Percentiles rank a stretch among this genome's conserved stretches.
These are phyloP conservation scores for Oenanthe oenanthe DNA, from an alignment of 2,113 vertebrate genomes.

Conservation along the genomic window DNA sequence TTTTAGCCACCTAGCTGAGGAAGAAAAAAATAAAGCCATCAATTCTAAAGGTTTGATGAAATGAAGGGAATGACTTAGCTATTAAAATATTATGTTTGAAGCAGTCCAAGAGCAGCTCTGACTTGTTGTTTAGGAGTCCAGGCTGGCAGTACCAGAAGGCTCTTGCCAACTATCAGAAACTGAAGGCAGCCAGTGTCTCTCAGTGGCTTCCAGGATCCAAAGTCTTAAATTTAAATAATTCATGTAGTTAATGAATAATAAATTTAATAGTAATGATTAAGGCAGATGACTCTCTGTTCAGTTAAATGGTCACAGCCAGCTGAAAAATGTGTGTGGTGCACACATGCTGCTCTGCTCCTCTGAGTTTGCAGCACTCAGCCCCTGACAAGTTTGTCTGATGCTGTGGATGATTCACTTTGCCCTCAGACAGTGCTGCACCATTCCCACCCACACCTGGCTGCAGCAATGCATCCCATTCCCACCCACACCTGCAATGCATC, in stretches of 20 bases:
- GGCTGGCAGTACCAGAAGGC: neutral
- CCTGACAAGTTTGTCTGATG: neutral
- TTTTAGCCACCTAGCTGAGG: neutral
- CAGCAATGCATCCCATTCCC: neutral
- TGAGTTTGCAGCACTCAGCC: neutral
- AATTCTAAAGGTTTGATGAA: neutral
- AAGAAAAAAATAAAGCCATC: neutral
- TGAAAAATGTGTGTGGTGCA: neutral
- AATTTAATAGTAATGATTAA: slow-evolving; percentile 68
- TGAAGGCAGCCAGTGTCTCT: neutral
- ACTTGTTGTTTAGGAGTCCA: neutral
- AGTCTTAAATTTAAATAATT: slow-evolving; percentile 42
- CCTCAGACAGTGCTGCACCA: neutral
- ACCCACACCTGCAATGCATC: neutral
- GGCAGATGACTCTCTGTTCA: slow-evolving; percentile 45
- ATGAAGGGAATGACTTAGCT: neutral
- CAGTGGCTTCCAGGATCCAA: neutral
- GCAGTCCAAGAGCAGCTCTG: neutral
- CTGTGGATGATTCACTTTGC: neutral
- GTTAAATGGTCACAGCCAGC: slow-evolving; percentile 34
- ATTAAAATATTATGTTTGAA: neutral
- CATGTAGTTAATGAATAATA: slow-evolving; percentile 62
- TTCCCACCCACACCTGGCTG: neutral
- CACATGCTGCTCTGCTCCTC: neutral
- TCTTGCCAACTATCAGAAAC: neutral